Conservation (phyloP, 2,888 invertebrate genomes). For the Plebejus melissa region DNA sequence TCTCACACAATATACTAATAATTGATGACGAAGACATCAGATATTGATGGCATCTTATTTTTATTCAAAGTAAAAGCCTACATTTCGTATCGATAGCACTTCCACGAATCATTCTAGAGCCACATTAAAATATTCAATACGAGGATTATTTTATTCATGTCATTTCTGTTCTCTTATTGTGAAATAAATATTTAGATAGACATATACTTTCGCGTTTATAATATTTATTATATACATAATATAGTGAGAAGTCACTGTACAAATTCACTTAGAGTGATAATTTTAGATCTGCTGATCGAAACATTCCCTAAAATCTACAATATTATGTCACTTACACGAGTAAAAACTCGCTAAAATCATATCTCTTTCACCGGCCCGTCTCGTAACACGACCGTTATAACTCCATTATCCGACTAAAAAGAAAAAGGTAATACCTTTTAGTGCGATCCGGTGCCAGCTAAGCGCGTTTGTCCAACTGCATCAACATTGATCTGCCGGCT, state of each 20-base stretch:
- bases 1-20: too few species aligned
- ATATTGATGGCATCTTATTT: too few species aligned
- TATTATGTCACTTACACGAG: neutral
- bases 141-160: constrained; percentile 1
- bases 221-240: too few species aligned
- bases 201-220: too few species aligned
- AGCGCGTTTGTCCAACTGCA: constrained; percentile 25
- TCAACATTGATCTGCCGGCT: constrained; percentile 28
- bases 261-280: too few species aligned
- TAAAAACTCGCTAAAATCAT: neutral
- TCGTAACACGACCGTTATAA: neutral
- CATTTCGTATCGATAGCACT: neutral
- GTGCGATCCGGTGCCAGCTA: neutral
- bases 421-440: neutral
- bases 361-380: neutral
- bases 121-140: constrained; percentile 3
- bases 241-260: too few species aligned
- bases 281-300: neutral
- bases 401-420: neutral
- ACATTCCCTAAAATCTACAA: neutral
- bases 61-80: too few species aligned
- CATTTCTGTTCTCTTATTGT: constrained; percentile 14
- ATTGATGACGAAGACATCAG: too few species aligned
- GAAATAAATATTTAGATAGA: constrained; percentile 44
- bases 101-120: neutral